Evolutionary conservation across 2,113 vertebrate genomes (phyloP).

Genomic region (Seriola rivoliana): DNA sequence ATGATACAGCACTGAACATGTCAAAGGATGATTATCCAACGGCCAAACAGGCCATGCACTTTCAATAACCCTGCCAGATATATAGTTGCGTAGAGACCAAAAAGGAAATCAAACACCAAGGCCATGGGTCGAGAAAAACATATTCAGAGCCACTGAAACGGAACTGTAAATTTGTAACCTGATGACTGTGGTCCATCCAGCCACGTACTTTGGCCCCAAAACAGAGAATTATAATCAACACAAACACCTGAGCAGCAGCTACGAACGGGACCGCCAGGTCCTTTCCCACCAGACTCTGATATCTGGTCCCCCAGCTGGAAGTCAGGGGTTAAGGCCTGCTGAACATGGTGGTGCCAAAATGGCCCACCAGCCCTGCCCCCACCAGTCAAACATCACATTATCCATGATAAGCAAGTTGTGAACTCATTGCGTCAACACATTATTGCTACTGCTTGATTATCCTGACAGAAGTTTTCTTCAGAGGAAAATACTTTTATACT

Average conservation of each 20-base stretch:
- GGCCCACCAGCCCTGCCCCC: slow-evolving; percentile 32
- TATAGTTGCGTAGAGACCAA: slow-evolving; percentile 48
- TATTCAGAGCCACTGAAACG: slow-evolving; percentile 52
- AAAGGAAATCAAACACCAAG: slow-evolving; percentile 73
- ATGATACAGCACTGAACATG: neutral
- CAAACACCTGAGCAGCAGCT: slow-evolving; percentile 71
- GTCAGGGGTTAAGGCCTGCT: slow-evolving; percentile 78
- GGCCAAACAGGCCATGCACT: slow-evolving; percentile 20
- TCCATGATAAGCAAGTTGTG: slow-evolving; percentile 35
- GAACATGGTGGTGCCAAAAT: slow-evolving; percentile 72
- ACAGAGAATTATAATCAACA: slow-evolving; percentile 51
- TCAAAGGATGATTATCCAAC: slow-evolving; percentile 17
- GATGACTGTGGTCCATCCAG: slow-evolving; percentile 40
- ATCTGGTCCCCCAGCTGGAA: slow-evolving; percentile 76
- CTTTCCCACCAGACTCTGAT: slow-evolving; percentile 71
- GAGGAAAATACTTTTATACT: slow-evolving; percentile 5
- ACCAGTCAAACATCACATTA: slow-evolving; percentile 44
- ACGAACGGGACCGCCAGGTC: slow-evolving; percentile 63
- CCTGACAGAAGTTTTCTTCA: neutral
- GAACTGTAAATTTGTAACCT: slow-evolving; percentile 54
- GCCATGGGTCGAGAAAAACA: slow-evolving; percentile 62
- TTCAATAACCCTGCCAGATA: slow-evolving; percentile 57
- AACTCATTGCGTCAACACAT: slow-evolving; percentile 6
- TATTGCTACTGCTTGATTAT: neutral
- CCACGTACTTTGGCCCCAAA: slow-evolving; percentile 55